A percentile compares a stretch with the other conserved stretches of the same genome.
Conservation (phyloP, 2,888 invertebrate species). For the Drosophila vallismaia region DNA sequence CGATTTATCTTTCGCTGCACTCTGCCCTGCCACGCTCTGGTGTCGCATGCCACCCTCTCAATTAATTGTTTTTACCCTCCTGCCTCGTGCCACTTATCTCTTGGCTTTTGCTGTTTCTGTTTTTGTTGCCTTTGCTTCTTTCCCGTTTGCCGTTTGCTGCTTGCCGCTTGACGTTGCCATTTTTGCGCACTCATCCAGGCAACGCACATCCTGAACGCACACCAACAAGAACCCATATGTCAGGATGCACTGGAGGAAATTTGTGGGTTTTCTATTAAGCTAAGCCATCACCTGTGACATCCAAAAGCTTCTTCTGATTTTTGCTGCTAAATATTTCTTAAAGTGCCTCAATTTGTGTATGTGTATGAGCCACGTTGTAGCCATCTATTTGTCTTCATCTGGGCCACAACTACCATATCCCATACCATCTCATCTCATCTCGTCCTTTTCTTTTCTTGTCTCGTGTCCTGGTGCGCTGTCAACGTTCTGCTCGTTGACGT, state of each 20-base stretch:
- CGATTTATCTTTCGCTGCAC: slow-evolving; percentile 75
- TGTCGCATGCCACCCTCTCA: slow-evolving; percentile 61
- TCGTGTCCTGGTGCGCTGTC: slow-evolving; percentile 44
- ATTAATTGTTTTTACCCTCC: slow-evolving; percentile 70
- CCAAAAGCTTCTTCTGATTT: not conserved
- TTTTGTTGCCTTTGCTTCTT: slow-evolving; percentile 12
- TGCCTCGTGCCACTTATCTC: slow-evolving; percentile 20
- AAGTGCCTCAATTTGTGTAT: not conserved
- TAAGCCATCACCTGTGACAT: not conserved
- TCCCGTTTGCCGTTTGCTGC: slow-evolving; percentile 30
- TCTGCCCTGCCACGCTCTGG: slow-evolving; percentile 45
- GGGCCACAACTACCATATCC: slow-evolving; percentile 23
- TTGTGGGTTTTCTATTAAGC: not conserved
- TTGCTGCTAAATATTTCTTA: not conserved
- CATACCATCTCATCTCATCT: slow-evolving; percentile 20
- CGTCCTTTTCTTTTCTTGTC: slow-evolving; percentile 14
- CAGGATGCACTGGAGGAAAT: slow-evolving; percentile 2
- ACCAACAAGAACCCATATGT: slow-evolving; percentile 9
- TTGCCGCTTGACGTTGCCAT: slow-evolving; percentile 48
- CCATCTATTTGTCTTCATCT: slow-evolving; percentile 63
- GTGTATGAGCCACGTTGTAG: slow-evolving; percentile 43
- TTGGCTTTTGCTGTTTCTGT: slow-evolving; percentile 33
- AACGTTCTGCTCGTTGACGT: slow-evolving; percentile 71
- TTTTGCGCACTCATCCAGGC: slow-evolving; percentile 40
- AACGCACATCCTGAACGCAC: slow-evolving; percentile 35